Evolutionary conservation across 2,888 invertebrate genomes (phyloP).

Genomic region (Pseudococcus jackbeardsleyi): DNA sequence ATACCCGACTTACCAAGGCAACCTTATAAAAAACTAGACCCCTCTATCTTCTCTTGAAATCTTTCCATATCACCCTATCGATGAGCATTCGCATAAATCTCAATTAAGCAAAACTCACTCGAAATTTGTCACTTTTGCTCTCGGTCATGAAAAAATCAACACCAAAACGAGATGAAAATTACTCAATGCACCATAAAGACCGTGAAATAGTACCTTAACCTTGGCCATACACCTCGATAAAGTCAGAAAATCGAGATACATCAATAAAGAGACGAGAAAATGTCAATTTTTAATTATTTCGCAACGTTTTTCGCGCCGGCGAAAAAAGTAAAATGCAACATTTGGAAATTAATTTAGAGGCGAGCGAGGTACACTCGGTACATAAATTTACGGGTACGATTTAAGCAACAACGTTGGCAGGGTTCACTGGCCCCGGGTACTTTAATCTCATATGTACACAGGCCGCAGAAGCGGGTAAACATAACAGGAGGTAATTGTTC

Average conservation of each 20-base stretch:
- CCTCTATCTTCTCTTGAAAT: too few relatives aligned
- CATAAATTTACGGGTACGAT: not conserved
- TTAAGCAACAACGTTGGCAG: not conserved
- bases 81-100: not conserved
- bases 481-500: conserved; percentile 9
- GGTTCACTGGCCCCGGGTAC: conserved; percentile 31
- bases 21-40: too few relatives aligned
- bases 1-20: too few relatives aligned
- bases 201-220: not conserved
- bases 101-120: not conserved
- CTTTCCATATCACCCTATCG: too few relatives aligned
- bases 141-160: not conserved
- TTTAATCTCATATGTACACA: conserved; percentile 17
- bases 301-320: not conserved
- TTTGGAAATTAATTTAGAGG: conserved; percentile 2
- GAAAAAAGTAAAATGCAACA: not conserved
- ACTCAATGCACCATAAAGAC: not conserved
- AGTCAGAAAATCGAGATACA: not conserved
- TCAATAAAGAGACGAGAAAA: not conserved
- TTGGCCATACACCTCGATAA: not conserved
- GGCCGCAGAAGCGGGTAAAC: conserved; percentile 38
- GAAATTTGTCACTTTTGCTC: conserved; percentile 23
- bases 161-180: not conserved
- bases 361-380: not conserved
- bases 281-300: not conserved